Base-by-base conservation (phyloP, 2,113 vertebrate species). In the Pogonocichla stellata region DNA sequence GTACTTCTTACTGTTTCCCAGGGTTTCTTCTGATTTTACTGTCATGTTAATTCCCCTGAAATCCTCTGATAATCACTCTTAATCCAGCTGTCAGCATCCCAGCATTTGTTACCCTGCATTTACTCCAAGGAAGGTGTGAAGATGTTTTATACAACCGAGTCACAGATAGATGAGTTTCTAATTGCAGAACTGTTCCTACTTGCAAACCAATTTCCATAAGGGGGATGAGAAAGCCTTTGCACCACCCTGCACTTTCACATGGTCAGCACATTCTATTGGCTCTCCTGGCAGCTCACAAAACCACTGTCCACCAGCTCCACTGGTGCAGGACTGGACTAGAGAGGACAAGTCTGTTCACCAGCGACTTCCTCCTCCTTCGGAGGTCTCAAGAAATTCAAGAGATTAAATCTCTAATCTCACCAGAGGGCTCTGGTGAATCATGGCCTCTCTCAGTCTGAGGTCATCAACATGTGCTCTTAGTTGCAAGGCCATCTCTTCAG, bases 181-280 rank as follows among this genome's bases (percentile, higher is more conserved):
- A 96, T 54, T 80, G 62, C 74, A 82, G 79, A 86, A 85, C 34
- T 45, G 70, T 93, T 94, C 82, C 92, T 85, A 88, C 85, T 94
- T 93, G 93, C 85, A 86, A 86, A 73, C 56, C 78, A 47, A 64
- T 86, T 95, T 88, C 87, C 62, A 20, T 4, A 5, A 31, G 34
- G 79, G 34, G 85, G 60, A 82, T 1, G 15, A 88, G 54, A 82
- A 92, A 90, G 79, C 33, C 61, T 91, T 82, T 70, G 58, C 81
- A 88, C 58, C 74, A 86, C 26, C 36, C 54, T 77, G 73, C 1
- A 0, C 69, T 91, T 86, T 77, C 71, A 54, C 74, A 71, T 0
- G 14, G 71, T 94, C 94, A 91, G 90, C 81, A 90, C 51, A 70
- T 62, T 95, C 45, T 80, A 14, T 1, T 73, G 62, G 66, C 74